Conservation (phyloP, 2,797 vertebrate species). For the Leptodactylus fallax region DNA sequence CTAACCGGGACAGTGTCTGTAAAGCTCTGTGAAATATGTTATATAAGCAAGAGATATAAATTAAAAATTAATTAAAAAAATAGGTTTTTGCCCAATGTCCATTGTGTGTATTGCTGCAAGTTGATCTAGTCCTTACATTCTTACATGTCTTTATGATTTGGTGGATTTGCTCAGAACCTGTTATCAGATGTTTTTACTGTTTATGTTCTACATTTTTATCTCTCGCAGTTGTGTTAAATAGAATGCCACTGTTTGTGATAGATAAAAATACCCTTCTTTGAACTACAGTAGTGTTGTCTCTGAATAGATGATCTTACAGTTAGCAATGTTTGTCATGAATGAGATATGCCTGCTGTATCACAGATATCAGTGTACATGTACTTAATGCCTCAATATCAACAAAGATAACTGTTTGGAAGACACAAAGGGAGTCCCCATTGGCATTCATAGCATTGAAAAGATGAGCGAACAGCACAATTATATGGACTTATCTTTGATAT, state of each 20-base stretch:
- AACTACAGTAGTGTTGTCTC: constrained; percentile 26
- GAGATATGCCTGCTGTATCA: constrained; percentile 41
- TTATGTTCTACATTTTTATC: constrained; percentile 26
- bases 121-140: no score
- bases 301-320: constrained; percentile 39
- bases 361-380: constrained; percentile 32
- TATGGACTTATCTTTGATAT: constrained; percentile 40
- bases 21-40: no score
- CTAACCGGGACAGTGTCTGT: no score
- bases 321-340: constrained; percentile 43
- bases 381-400: constrained; percentile 41
- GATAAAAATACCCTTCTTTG: constrained; percentile 45
- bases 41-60: no score
- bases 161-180: neutral
- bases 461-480: constrained; percentile 35
- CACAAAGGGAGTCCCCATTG: constrained; percentile 39
- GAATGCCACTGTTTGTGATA: constrained; percentile 44
- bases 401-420: constrained; percentile 36
- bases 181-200: neutral
- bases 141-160: neutral
- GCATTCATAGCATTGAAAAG: constrained; percentile 37
- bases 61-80: no score
- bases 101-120: neutral
- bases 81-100: neutral
- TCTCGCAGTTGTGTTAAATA: constrained; percentile 46